These are phyloP conservation scores for Pelusios castaneus DNA, from an alignment of 2,113 vertebrate genomes.

Conservation along the genomic window DNA sequence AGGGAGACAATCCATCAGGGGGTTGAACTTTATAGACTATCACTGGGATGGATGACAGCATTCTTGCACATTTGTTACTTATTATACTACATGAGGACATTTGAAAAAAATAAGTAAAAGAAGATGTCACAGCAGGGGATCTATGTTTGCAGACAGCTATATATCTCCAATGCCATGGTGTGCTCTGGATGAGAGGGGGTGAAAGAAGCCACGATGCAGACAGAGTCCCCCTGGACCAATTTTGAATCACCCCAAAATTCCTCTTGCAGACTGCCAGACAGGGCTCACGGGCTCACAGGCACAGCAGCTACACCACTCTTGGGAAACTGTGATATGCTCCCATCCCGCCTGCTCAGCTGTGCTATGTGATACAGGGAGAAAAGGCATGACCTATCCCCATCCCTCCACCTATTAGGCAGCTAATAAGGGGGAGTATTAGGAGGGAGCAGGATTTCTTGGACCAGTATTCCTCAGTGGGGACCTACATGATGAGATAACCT, in stretches of 20 bases:
- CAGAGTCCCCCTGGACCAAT: not conserved
- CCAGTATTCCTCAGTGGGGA: fast-evolving
- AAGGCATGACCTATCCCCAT: not conserved
- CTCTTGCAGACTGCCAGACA: not conserved
- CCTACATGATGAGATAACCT: not conserved
- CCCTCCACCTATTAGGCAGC: not conserved
- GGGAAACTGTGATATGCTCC: not conserved
- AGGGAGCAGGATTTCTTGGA: not conserved
- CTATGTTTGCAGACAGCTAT: not conserved
- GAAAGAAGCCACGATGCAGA: not conserved
- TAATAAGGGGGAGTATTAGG: not conserved
- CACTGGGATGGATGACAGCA: not conserved
- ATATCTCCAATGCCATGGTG: not conserved
- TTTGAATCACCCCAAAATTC: not conserved
- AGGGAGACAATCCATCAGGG: not conserved
- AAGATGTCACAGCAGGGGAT: not conserved
- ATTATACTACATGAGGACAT: not conserved
- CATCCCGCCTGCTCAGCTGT: not conserved
- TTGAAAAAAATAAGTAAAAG: not conserved
- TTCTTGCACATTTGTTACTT: not conserved
- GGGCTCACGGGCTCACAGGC: not conserved
- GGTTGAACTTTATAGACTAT: not conserved
- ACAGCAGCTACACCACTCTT: not conserved
- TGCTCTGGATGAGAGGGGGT: not conserved
- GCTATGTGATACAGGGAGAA: not conserved